A percentile compares a stretch with the other conserved stretches of the same genome.
Conservation (phyloP, 1,140 invertebrate species). For the Brachionus manjavacas region DNA sequence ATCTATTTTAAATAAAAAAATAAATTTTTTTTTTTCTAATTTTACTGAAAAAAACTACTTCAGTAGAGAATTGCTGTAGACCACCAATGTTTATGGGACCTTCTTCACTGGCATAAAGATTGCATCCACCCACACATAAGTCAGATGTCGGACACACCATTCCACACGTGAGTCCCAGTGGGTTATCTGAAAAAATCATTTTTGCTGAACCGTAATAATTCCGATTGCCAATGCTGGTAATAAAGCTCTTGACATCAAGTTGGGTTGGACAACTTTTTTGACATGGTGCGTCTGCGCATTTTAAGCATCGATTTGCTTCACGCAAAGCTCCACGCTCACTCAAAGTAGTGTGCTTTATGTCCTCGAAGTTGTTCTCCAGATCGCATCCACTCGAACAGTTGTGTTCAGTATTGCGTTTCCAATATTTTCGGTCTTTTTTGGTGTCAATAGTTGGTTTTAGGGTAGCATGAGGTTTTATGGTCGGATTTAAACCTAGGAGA, state of each 20-base stretch:
- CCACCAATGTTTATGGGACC: conserved; percentile 97
- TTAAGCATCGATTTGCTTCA: conserved; percentile 83
- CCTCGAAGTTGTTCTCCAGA: conserved; percentile 83
- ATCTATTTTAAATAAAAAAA: conserved; percentile 60
- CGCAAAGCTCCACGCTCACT: conserved; percentile 84
- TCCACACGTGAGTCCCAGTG: conserved; percentile 85
- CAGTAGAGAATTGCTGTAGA: conserved; percentile 91
- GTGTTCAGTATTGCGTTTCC: conserved; percentile 80
- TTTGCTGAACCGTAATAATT: conserved; percentile 98
- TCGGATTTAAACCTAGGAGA: conserved; percentile 78
- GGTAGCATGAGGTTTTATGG: conserved; percentile 67
- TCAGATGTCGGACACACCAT: conserved; percentile 99
- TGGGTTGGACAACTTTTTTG: conserved; percentile 97
- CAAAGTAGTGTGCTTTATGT: conserved; percentile 92
- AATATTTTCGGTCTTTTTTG: conserved; percentile 80
- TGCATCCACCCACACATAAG: conserved; percentile 93
- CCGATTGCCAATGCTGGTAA: conserved; percentile 91
- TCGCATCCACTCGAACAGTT: conserved; percentile 48
- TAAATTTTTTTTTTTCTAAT: not conserved
- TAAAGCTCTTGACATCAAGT: conserved; percentile 91
- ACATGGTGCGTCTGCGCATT: conserved; percentile 93
- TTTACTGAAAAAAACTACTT: conserved; percentile 62
- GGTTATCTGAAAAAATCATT: conserved; percentile 92
- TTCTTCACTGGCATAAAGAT: conserved; percentile 87
- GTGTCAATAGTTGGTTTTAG: conserved; percentile 74